Conservation (phyloP, 2,888 invertebrate genomes). For the Monopis laevigella region DNA sequence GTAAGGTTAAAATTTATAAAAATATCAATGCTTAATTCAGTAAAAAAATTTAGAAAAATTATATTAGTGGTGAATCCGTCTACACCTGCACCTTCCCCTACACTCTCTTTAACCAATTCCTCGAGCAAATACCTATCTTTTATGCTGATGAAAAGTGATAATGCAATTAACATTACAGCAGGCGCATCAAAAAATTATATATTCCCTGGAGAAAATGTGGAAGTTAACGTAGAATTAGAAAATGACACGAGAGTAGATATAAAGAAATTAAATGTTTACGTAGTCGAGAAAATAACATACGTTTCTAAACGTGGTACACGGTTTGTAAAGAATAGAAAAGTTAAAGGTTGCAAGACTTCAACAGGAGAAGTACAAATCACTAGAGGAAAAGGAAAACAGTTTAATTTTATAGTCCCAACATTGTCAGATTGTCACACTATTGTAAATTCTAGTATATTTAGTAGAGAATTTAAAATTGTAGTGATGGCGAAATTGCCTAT, state of each 20-base stretch:
- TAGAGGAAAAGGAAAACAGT: not conserved
- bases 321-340: not conserved
- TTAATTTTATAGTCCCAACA: not conserved
- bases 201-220: conserved; percentile 1
- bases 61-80: not conserved
- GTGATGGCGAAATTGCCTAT: conserved; percentile 6
- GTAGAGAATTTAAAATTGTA: conserved; percentile 8
- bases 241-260: conserved; percentile 4
- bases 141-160: not conserved
- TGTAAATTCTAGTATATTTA: conserved; percentile 10
- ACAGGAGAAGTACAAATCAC: not conserved
- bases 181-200: not conserved
- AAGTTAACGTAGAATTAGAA: not conserved
- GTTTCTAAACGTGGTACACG: not conserved
- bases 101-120: not conserved
- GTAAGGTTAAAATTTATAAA: conserved; percentile 4
- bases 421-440: not conserved
- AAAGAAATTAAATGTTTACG: not conserved
- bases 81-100: not conserved
- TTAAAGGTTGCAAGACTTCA: not conserved
- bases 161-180: not conserved
- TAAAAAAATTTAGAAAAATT: not conserved
- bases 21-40: conserved; percentile 1
- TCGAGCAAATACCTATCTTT: not conserved
- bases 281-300: conserved; percentile 1